Conservation (phyloP, 2,888 invertebrate genomes). For the Hydraecia micacea region DNA sequence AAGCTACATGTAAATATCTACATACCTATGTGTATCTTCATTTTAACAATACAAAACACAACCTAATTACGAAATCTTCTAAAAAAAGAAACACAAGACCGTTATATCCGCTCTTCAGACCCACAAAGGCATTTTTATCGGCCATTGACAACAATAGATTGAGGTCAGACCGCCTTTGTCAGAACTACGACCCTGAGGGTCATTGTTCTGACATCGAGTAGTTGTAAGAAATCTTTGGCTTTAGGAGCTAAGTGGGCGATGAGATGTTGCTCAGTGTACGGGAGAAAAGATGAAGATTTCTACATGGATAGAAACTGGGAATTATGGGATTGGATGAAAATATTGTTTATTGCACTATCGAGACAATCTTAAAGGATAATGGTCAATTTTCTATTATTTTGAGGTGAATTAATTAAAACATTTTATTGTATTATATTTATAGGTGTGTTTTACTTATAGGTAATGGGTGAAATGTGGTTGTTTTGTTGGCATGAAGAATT, state of each 20-base stretch:
- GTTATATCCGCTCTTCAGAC: constrained; percentile 45
- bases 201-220: constrained; percentile 59
- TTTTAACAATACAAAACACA: background rate
- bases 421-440: background rate
- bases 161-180: constrained; percentile 61
- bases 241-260: constrained; percentile 38
- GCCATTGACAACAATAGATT: constrained; percentile 63
- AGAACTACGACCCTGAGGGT: constrained; percentile 49
- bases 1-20: too few species aligned
- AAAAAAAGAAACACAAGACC: constrained; percentile 45
- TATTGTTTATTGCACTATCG: background rate
- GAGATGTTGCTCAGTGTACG: constrained; percentile 18
- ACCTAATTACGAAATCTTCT: constrained; percentile 27
- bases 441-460: too few species aligned
- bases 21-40: too few species aligned
- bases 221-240: constrained; percentile 49
- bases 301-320: background rate
- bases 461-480: too few species aligned
- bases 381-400: background rate
- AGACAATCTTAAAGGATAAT: background rate
- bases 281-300: background rate
- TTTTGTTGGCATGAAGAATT: too few species aligned
- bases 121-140: constrained; percentile 64
- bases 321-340: background rate
- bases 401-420: background rate